Conservation (phyloP, 1,140 invertebrate species). For the Drosophila paulistorum region DNA sequence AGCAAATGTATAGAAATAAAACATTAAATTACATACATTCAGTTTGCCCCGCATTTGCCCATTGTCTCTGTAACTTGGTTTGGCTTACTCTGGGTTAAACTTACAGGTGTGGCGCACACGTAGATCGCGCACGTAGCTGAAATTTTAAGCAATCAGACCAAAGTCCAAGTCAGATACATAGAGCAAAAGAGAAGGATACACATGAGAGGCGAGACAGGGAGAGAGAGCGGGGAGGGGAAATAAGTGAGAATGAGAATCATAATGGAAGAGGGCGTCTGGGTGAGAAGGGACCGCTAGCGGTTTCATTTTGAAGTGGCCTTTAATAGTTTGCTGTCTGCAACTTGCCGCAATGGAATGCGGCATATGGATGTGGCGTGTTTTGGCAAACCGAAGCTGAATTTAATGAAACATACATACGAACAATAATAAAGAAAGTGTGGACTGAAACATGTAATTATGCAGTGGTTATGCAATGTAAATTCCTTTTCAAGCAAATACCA, state of each 20-base stretch:
- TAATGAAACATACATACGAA: slow-evolving; percentile 64
- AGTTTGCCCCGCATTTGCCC: slow-evolving; percentile 24
- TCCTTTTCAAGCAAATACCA: slow-evolving; percentile 39
- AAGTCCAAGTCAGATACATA: slow-evolving; percentile 38
- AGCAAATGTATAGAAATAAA: slow-evolving; percentile 72
- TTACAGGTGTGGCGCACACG: slow-evolving; percentile 69
- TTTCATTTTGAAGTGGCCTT: slow-evolving; percentile 73
- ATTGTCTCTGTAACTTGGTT: slow-evolving; percentile 43
- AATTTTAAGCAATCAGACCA: slow-evolving; percentile 69
- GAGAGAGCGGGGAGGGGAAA: background rate
- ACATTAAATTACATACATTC: slow-evolving; percentile 71
- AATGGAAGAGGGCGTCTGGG: background rate
- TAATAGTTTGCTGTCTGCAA: slow-evolving; percentile 78
- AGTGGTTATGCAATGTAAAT: slow-evolving; percentile 39
- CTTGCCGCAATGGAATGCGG: slow-evolving; percentile 45
- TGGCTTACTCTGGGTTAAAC: no score
- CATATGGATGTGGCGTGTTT: slow-evolving; percentile 58
- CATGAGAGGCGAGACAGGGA: background rate
- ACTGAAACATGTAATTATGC: slow-evolving; percentile 77
- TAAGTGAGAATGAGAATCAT: background rate
- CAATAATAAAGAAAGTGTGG: slow-evolving; percentile 40
- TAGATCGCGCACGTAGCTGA: slow-evolving; percentile 66
- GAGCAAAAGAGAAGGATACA: slow-evolving; percentile 25
- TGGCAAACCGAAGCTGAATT: slow-evolving; percentile 60
- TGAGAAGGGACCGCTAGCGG: slow-evolving; percentile 48